Percentiles rank a stretch among this genome's conserved stretches.
Conservation (phyloP, 2,797 vertebrate genomes). For the Bryconaethiops microstoma region DNA sequence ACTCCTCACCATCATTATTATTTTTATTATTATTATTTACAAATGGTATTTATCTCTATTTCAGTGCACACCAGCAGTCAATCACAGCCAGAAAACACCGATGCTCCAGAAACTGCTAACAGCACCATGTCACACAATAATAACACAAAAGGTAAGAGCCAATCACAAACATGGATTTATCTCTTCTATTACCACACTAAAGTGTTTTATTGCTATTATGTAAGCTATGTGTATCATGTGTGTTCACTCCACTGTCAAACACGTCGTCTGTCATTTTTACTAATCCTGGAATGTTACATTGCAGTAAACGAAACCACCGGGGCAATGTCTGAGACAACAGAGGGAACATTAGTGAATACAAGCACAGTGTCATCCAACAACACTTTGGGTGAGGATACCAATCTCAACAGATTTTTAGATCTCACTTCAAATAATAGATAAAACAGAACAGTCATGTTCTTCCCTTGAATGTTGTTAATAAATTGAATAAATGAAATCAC, state of each 20-base stretch:
- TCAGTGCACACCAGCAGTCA: conserved; percentile 12
- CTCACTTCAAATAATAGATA: neutral
- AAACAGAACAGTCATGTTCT: neutral
- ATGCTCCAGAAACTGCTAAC: neutral
- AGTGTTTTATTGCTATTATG: neutral
- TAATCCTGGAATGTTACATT: conserved; percentile 18
- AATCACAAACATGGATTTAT: neutral
- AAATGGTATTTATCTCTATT: neutral
- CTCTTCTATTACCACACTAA: neutral
- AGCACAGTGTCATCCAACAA: conserved; percentile 26
- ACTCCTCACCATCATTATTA: neutral
- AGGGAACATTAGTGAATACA: conserved; percentile 44
- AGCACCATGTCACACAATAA: conserved; percentile 41
- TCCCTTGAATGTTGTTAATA: neutral
- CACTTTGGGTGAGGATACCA: conserved; percentile 26
- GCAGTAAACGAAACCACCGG: conserved; percentile 34
- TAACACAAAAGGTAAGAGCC: conserved; percentile 56
- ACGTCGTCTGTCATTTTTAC: neutral
- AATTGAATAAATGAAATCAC: neutral
- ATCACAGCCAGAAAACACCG: conserved; percentile 2
- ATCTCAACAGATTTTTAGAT: neutral
- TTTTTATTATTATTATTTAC: neutral
- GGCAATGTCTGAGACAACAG: conserved; percentile 37
- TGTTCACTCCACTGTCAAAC: neutral
- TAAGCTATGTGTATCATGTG: neutral